Percentiles rank a stretch among this genome's conserved stretches.
These are phyloP conservation scores for Flexamia atlantica DNA, from an alignment of 2,888 invertebrate genomes.

Conservation along the genomic window DNA sequence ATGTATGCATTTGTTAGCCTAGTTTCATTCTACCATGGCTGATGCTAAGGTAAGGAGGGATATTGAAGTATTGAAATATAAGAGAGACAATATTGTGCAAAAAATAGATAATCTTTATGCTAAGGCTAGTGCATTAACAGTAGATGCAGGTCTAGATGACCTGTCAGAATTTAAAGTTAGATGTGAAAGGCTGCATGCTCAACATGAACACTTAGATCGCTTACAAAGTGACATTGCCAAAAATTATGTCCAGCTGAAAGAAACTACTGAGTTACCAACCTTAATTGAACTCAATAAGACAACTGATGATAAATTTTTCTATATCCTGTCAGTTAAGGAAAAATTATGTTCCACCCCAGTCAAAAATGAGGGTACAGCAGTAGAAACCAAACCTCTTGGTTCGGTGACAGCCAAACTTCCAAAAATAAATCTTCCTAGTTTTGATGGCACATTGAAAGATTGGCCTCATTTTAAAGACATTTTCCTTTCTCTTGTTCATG, in stretches of 20 bases:
- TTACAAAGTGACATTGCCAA: constrained; percentile 13
- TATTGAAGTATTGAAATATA: neutral
- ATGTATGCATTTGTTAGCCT: no score
- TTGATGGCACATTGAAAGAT: neutral
- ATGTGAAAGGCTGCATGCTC: constrained; percentile 1
- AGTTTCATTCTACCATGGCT: neutral
- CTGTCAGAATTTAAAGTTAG: constrained; percentile 16
- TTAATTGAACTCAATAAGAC: neutral
- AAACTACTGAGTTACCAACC: neutral
- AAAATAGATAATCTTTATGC: constrained; percentile 7
- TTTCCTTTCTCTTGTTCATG: neutral
- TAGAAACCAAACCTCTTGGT: neutral
- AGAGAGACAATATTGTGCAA: constrained; percentile 22
- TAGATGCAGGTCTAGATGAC: neutral
- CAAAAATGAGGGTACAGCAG: neutral
- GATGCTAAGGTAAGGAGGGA: neutral
- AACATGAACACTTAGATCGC: neutral
- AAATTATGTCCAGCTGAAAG: constrained; percentile 12
- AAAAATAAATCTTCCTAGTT: constrained; percentile 1
- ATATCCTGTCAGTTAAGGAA: constrained; percentile 1
- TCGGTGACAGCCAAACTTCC: neutral
- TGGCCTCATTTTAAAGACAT: constrained; percentile 13
- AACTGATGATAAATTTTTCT: constrained; percentile 5
- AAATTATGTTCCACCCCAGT: constrained; percentile 2
- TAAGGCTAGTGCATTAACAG: constrained; percentile 1